Evolutionary conservation across 1,140 invertebrate genomes (phyloP), one percentile per base, ranked within the genome.

Genomic region (Chrysoperla carnea): DNA sequence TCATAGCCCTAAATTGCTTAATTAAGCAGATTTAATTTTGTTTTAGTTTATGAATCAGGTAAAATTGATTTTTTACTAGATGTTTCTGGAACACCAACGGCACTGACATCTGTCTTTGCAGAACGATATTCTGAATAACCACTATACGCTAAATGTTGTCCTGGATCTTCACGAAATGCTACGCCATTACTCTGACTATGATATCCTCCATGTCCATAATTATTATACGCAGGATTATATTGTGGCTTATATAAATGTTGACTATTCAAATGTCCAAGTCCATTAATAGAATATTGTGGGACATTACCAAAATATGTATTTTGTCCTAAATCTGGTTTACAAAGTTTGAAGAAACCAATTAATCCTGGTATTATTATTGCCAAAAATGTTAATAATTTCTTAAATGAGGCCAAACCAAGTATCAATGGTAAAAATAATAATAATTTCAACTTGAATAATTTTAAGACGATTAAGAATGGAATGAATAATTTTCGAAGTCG

Each of bases 391-490:
- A 86, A 65, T 52, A 87, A 71, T 51, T 86, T 86, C 60, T 87
- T 85, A 53, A 87, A 81, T 14, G 82, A 84, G 7, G 77, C 82
- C 43, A 87, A 60, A 8, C 83, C 82, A 27, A 87, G 63, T 39
- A 87, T 84, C 46, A 86, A 66, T 1, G 83, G 83, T 52, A 87
- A 55, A 61, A 87, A 84, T 4, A 86, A 63, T 1, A 87, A 61
- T 12, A 87, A 61, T 50, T 86, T 87, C 51, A 87, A 51, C 57
- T 87, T 87, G 69, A 87, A 86, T 37, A 87, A 66, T 57, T 87
- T 87, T 43, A 87, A 56, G 40, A 87, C 73, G 43, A 87, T 58
- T 50, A 87, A 58, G 67, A 86, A 70, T 1, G 82, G 83, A 46
- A 87, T 78, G 49, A 87, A 74, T n/a, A 87, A 64, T 54, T 80